phyloP scores from a whole-genome alignment of 2,888 invertebrate species.

The Lottia scabra region DNA sequence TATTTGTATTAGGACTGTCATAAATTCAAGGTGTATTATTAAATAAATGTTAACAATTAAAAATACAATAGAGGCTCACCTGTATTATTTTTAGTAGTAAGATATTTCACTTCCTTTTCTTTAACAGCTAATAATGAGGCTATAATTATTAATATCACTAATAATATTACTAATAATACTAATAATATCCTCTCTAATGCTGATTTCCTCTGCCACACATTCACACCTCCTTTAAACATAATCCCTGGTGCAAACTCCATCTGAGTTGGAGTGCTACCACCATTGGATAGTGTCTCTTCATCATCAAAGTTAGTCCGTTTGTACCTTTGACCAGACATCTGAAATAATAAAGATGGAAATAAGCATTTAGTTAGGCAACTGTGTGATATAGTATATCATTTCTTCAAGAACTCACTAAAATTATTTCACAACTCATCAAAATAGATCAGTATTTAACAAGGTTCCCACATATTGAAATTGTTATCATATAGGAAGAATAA shows the following conservation, averaged over 20 bases:
- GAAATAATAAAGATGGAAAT: slow-evolving; percentile 14
- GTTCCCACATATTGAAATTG: too few relatives aligned
- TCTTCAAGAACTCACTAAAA: too few relatives aligned
- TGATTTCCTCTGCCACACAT: slow-evolving; percentile 57
- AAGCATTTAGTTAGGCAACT: too few relatives aligned
- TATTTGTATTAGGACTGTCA: too few relatives aligned
- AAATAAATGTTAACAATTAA: too few relatives aligned
- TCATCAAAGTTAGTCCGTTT: slow-evolving; percentile 68
- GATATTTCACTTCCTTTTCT: slow-evolving; percentile 27
- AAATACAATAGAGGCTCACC: background rate
- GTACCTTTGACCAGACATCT: slow-evolving; percentile 68
- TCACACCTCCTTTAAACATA: slow-evolving; percentile 56
- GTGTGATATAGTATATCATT: too few relatives aligned
- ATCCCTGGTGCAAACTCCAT: slow-evolving; percentile 56
- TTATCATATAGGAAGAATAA: too few relatives aligned
- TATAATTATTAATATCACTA: slow-evolving; percentile 49
- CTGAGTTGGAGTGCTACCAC: slow-evolving; percentile 57
- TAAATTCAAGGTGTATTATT: too few relatives aligned
- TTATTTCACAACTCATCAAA: too few relatives aligned
- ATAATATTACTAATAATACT: slow-evolving; percentile 41
- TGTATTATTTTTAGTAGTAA: slow-evolving; percentile 15
- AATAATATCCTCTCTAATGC: slow-evolving; percentile 53
- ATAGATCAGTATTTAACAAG: too few relatives aligned
- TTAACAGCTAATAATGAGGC: slow-evolving; percentile 47
- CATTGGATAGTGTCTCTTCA: slow-evolving; percentile 60